Conservation (phyloP, 2,113 vertebrate species). For the Telmatochromis bifrenatus region DNA sequence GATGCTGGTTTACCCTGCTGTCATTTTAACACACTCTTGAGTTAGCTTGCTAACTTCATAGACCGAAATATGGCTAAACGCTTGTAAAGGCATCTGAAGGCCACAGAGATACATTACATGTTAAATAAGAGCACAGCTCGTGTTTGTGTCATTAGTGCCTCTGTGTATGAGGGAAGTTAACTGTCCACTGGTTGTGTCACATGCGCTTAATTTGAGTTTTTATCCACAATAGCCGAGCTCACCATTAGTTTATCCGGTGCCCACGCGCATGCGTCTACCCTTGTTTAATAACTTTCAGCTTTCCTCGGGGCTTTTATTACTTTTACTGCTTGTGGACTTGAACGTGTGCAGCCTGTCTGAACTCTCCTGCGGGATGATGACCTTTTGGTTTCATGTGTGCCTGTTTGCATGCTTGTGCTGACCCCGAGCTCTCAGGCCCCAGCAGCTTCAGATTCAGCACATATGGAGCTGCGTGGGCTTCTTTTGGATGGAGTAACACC, state of each 20-base stretch:
- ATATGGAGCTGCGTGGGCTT: not conserved
- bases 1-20: not conserved
- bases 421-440: not conserved
- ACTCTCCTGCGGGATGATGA: not conserved
- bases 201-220: constrained; percentile 4
- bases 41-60: not conserved
- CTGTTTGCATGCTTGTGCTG: not conserved
- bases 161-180: not conserved
- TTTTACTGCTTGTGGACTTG: not conserved
- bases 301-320: not conserved
- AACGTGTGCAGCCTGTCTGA: not conserved
- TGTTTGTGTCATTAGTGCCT: not conserved
- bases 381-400: not conserved
- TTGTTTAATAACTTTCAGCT: not conserved
- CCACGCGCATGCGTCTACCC: not conserved
- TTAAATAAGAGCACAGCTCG: not conserved
- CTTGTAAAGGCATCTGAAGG: not conserved
- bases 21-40: not conserved
- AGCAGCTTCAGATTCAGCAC: not conserved
- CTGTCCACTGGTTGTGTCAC: not conserved
- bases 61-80: not conserved
- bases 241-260: not conserved
- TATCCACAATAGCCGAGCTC: not conserved
- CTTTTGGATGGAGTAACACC: not conserved
- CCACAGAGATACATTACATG: fast-evolving